These are phyloP conservation scores for Notospermus geniculatus DNA, from an alignment of 1,140 invertebrate species.

Conservation along the genomic window DNA sequence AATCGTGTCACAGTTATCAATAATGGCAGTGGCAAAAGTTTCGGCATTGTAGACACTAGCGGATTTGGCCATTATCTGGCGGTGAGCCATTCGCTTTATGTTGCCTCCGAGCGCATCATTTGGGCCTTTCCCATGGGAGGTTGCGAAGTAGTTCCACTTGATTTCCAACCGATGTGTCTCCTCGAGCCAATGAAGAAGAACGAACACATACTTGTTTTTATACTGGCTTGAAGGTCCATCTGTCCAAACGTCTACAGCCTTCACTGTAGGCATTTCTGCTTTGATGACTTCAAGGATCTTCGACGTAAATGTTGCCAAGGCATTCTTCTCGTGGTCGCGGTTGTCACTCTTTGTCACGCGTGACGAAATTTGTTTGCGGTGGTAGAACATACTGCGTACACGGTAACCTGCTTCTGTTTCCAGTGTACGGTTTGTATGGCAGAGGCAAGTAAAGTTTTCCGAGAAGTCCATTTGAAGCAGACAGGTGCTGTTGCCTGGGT, in stretches of 20 bases:
- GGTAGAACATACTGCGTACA: slow-evolving; percentile 4
- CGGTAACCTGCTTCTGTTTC: slow-evolving; percentile 12
- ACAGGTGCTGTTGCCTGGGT: neutral
- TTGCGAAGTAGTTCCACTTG: slow-evolving; percentile 16
- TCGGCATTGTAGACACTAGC: neutral
- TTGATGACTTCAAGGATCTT: slow-evolving; percentile 7
- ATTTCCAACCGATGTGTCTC: neutral
- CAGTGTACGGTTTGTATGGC: slow-evolving; percentile 13
- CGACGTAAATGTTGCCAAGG: neutral
- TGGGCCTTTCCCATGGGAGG: slow-evolving; percentile 13
- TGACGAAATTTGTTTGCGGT: neutral
- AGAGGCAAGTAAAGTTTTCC: slow-evolving; percentile 9
- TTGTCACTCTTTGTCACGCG: slow-evolving; percentile 3
- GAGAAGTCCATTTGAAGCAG: slow-evolving; percentile 12
- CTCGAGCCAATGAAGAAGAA: neutral
- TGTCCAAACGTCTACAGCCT: slow-evolving; percentile 6
- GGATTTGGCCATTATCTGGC: neutral
- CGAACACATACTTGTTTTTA: slow-evolving; percentile 12
- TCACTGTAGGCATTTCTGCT: neutral
- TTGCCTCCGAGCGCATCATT: slow-evolving; percentile 11
- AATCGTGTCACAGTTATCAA: neutral
- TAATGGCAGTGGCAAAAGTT: neutral
- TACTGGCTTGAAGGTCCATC: slow-evolving; percentile 11
- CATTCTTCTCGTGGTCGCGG: neutral
- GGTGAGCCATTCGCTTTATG: slow-evolving; percentile 7